Evolutionary conservation across 92 coral and sea anemone genomes (phyloP).

Genomic region (Siderastrea siderea): DNA sequence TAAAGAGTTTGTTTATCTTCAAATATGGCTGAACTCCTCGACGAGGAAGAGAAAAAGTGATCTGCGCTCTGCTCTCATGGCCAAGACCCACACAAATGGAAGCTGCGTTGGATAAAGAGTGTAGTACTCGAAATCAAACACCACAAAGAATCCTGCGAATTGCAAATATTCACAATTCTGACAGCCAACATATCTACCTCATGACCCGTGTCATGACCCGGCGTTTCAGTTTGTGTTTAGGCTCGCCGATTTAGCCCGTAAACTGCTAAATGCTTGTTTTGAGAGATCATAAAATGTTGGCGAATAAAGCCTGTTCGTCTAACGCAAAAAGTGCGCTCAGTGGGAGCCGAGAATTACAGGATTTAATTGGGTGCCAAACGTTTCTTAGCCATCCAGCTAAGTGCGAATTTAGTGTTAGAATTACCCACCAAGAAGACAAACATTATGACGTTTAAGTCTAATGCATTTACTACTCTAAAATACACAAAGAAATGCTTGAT

Average conservation of each 20-base stretch:
- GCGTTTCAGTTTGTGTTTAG: slow-evolving; percentile 3
- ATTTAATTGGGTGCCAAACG: slow-evolving; percentile 27
- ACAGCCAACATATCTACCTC: slow-evolving; percentile 24
- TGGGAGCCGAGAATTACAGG: not conserved
- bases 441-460: slow-evolving; percentile 35
- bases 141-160: slow-evolving; percentile 56
- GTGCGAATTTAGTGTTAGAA: not conserved
- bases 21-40: not conserved
- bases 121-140: slow-evolving; percentile 34
- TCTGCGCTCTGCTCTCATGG: not conserved
- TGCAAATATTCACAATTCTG: slow-evolving; percentile 37
- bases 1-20: not conserved
- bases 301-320: not conserved
- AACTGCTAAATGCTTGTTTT: slow-evolving; percentile 26
- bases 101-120: not conserved
- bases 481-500: slow-evolving; percentile 11
- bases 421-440: slow-evolving; percentile 22
- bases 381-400: not conserved
- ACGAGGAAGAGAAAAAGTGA: too few species aligned
- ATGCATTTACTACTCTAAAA: slow-evolving; percentile 10
- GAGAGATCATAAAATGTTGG: not conserved
- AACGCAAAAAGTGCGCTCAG: not conserved
- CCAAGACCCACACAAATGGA: not conserved
- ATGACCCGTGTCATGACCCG: slow-evolving; percentile 43
- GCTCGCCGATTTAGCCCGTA: not conserved